Evolutionary conservation across 2,888 invertebrate species (phyloP).

Genomic region (Tubulanus polymorphus): DNA sequence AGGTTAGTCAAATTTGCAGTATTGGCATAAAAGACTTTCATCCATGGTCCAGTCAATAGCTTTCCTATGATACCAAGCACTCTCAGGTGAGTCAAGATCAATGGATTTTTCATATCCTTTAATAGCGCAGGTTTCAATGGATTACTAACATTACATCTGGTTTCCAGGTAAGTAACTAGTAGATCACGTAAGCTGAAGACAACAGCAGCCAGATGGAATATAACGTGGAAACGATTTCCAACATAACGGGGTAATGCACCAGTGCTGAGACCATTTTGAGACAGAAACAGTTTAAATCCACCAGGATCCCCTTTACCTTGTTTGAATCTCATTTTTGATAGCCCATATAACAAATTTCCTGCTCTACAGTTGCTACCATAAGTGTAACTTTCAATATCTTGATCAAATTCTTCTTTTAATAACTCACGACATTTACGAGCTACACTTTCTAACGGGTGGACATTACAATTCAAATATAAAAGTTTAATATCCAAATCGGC

Average conservation of each 20-base stretch:
- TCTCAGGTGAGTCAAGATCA: not conserved
- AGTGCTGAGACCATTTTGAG: not conserved
- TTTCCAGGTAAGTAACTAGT: not conserved
- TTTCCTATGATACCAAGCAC: not conserved
- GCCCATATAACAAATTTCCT: not conserved
- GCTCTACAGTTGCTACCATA: not conserved
- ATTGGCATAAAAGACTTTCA: not conserved
- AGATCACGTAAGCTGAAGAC: not conserved
- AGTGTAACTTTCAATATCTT: not conserved
- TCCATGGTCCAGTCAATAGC: constrained; percentile 1
- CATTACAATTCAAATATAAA: not conserved
- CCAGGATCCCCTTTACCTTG: not conserved
- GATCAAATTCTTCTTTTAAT: not conserved
- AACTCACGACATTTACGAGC: not conserved
- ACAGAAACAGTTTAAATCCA: not conserved
- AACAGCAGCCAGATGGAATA: not conserved
- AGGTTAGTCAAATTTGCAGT: not conserved
- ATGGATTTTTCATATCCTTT: not conserved
- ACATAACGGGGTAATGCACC: not conserved
- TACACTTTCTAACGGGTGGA: not conserved
- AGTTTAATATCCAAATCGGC: not conserved
- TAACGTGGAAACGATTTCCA: not conserved
- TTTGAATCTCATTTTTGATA: constrained; percentile 1
- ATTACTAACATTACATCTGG: not conserved
- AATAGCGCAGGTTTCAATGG: not conserved